phyloP scores from a whole-genome alignment of 2,113 vertebrate species.

The Ophthalmolycus amberensis region DNA sequence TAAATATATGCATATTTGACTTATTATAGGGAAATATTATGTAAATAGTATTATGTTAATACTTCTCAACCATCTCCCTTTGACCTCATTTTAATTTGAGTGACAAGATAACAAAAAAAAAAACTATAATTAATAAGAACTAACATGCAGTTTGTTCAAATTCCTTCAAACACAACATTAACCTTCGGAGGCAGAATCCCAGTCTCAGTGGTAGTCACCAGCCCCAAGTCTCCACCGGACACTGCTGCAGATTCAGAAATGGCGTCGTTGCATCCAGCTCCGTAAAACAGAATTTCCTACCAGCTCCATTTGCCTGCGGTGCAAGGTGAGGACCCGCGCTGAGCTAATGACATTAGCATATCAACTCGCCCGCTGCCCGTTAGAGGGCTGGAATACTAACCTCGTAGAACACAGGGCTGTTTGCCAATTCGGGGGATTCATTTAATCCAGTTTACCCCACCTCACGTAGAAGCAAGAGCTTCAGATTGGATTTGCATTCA shows the following conservation, averaged over 20 bases:
- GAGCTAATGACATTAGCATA: conserved; percentile 68
- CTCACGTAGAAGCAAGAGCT: conserved; percentile 39
- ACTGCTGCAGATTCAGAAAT: neutral
- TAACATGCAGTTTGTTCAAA: too few relatives aligned
- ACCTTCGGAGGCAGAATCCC: conserved; percentile 5
- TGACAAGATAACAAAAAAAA: too few relatives aligned
- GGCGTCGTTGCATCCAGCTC: conserved; percentile 32
- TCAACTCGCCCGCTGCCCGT: conserved; percentile 50
- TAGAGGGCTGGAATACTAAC: conserved; percentile 63
- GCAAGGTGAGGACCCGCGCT: conserved; percentile 56
- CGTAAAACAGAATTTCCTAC: conserved; percentile 25
- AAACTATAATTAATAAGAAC: too few relatives aligned
- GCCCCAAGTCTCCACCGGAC: neutral
- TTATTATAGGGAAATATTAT: neutral
- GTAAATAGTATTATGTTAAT: neutral
- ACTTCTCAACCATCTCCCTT: neutral
- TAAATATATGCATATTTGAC: neutral
- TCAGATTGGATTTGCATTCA: conserved; percentile 70
- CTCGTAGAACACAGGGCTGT: conserved; percentile 63
- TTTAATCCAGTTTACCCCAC: conserved; percentile 57
- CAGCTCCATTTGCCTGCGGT: conserved; percentile 50
- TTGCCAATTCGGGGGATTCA: conserved; percentile 68
- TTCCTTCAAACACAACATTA: too few relatives aligned
- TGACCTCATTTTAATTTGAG: too few relatives aligned
- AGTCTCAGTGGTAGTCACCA: neutral